Evolutionary conservation across 2,797 vertebrate species (phyloP).

Genomic region (Dromococcyx pavoninus): DNA sequence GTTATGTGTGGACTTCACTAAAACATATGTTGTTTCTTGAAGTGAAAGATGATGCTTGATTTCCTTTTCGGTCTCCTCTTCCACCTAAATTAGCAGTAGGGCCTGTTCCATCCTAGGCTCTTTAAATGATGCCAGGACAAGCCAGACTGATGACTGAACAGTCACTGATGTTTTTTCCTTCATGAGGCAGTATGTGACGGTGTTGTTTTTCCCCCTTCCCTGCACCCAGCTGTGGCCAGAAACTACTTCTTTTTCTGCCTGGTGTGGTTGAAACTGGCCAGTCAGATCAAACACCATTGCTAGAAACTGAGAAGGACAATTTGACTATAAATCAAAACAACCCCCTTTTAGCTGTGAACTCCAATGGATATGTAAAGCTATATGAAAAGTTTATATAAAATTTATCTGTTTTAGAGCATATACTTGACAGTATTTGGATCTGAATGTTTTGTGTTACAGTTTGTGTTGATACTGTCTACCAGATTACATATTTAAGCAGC

Average conservation of each 20-base stretch:
- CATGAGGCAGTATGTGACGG: rapidly evolving
- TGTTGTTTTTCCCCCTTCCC: background rate
- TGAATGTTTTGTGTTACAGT: background rate
- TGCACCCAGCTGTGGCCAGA: background rate
- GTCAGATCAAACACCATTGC: background rate
- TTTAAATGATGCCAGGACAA: background rate
- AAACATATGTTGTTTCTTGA: background rate
- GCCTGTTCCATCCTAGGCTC: background rate
- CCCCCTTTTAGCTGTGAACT: background rate
- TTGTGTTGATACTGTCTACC: background rate
- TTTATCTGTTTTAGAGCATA: background rate
- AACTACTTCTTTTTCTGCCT: background rate
- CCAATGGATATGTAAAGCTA: background rate
- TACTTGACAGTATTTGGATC: background rate
- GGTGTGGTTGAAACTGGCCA: background rate
- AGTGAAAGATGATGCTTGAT: background rate
- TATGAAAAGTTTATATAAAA: background rate
- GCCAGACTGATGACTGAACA: rapidly evolving
- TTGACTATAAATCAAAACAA: background rate
- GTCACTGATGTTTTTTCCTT: background rate
- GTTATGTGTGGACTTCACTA: background rate
- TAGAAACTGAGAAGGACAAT: background rate
- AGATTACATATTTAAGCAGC: background rate
- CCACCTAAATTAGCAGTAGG: background rate
- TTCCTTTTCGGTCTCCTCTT: background rate